Evolutionary conservation across 1,140 invertebrate genomes (phyloP), one percentile per base, ranked within the genome.

Genomic region (Onthophagus taurus): DNA sequence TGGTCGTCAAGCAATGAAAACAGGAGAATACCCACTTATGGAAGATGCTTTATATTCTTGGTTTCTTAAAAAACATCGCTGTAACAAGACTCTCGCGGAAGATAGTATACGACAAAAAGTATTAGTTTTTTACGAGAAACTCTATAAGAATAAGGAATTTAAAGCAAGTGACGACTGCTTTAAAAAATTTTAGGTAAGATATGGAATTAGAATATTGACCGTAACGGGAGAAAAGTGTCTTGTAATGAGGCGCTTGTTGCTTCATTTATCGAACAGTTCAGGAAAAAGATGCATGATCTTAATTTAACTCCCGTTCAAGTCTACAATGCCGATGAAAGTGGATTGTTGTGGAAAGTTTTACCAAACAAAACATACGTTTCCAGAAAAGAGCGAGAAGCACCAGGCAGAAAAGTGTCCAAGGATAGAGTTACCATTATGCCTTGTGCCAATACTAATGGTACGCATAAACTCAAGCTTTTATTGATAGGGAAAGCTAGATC

Each of bases 361-460:
- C 53, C 57, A 11, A 55, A 53, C 34, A 58, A 58, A 59, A 61
- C 54, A 18, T 50, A 54, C 16, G 57, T 49, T 42, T 55, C 41
- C 35, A 36, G 16, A 30, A 42, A 30, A 48, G 58, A 59, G 54
- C 29, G 30, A 16, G 50, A 46, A 42, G 54, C 50, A 37, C 51
- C 52, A 48, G 52, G 55, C 44, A 31, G 34, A 23, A 60, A 65
- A 54, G 48, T 60, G 30, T 45, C 19, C 31, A 64, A 66, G 55
- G 55, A 66, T 21, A 53, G 54, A 42, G 52, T 65, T 13, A 65
- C 57, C 38, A 47, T 63, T 29, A 57, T 65, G 52, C 49, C 51
- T n/a, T 64, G 64, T 52, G 44, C 54, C 26, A 67, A 67, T 52
- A 55, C 58, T 38, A 51, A 50, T 45, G 64, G 60, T 37, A 57